Base-by-base conservation (phyloP, 2,113 vertebrate genomes). In the Trichechus manatus region DNA sequence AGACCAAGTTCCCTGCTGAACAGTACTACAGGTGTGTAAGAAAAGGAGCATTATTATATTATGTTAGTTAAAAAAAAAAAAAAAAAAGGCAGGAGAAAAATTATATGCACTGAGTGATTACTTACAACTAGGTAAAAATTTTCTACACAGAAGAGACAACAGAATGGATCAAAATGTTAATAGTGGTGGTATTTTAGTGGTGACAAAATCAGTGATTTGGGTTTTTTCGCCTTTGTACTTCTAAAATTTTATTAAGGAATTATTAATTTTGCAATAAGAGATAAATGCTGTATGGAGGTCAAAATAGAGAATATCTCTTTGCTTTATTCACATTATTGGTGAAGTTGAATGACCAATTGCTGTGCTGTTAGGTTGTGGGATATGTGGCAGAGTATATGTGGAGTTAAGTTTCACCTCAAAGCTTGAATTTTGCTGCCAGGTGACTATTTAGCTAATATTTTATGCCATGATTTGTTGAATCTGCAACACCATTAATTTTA, bases 1-100 rank as follows among this genome's bases (percentile, higher is more conserved):
- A 99, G 98, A 99, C 99, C 6, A 99, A 99, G 96, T 99, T 99
- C 90, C 99, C 99, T 0, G 96, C 98, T 93, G 99, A 99, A 89
- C 99, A 99, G 97, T 99, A 99, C 97, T 99, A 99, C 98, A 99
- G 99, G 99, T 99, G 95, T 83, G 97, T 98, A 91, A 97, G 61
- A 66, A 88, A 94, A 94, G 17, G 20, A 66, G 22, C 39, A 56
- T 92, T 89, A 19, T 92, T 87, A 93, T 92, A 31, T 68, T 89
- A 87, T 6, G 0, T 86, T 88, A 89, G 63, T 0, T 66, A 39
- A 39, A 39, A 39, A 39, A 39, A 39, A 39, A 39, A 39, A 39
- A 39, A 39, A 39, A 50, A 83, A 82, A 74, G n/a, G 53, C 13
- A 89, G 66, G n/a, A 66, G 59, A 87, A 44, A 97, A 81, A 20